Base-by-base conservation (phyloP, 2,888 invertebrate genomes). In the Agriopis leucophaearia region DNA sequence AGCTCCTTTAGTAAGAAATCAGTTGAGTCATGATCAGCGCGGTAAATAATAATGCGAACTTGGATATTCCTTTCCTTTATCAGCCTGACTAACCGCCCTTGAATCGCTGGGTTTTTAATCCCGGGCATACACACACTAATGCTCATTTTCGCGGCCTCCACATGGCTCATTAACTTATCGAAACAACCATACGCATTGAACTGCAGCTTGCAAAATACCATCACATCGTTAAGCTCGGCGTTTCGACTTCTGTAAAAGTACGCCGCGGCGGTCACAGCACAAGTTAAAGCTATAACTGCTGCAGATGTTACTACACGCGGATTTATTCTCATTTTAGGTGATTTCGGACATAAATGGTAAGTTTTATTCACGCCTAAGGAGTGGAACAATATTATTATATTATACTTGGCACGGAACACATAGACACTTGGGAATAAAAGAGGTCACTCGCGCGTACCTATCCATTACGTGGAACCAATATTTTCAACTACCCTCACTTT, bases 171-270 rank as follows among this genome's bases (percentile, higher is more conserved):
- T 63, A 94, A 75, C 73, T 91, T 92, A 76, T 94, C 92, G 79
- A 94, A 94, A 80, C 88, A 93, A 78, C 91, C 89, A 72, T 85
- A 87, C 15, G 89, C 90, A 78, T 94, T 94, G 69, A 84, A 90
- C 72, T 94, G 93, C 58, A 94, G 80, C 81, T 94, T 93, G 78
- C 93, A 93, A 81, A 94, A 94, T 72, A 93, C 90, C 93, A 94
- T 93, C 65, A 94, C 93, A 85, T 94, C 92, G 76, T 94, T 93
- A 68, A 92, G 78, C 72, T 89, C 89, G 36, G 81, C 75, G 66
- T 77, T 88, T 61, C 92, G 86, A 71, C 84, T 89, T 79, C 82
- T 91, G 78, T 89, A 92, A 77, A 86, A 93, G 77, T 88, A 92
- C 45, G 91, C 91, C 54, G 92, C 93, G 47, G 90, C 92, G 62